Base-by-base conservation (phyloP, 2,888 invertebrate species). In the Brenthis ino region DNA sequence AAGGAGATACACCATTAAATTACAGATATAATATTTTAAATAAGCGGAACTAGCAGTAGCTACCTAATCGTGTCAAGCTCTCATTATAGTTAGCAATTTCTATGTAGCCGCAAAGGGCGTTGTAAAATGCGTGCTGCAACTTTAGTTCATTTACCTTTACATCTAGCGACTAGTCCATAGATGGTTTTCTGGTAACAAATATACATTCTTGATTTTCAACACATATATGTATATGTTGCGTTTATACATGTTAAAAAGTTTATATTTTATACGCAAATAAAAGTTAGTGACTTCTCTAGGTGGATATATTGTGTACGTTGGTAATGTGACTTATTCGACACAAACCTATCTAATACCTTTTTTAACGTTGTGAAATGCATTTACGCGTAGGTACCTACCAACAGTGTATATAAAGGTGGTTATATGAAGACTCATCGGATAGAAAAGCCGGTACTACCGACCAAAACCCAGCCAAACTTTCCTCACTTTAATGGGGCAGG, bases 1-100 rank as follows among this genome's bases (percentile, higher is more conserved):
- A 13, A 24, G 53, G 12, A 24, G 14, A 13, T 54, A n/a, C 28
- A 14, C 33, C 4, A 37, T 16, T 56, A 56, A 11, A 57, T 6
- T 28, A 3, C n/a, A 24, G 28, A 33, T 48, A 56, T 56, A 64
- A 13, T 37, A 67, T 63, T 65, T 67, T 67, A 67, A 67, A 65
- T 63, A 69, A 65, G 53, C 69, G 69, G 72, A 72, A 69, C 69
- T 68, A 58, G 60, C 33, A 50, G 57, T 53, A 28, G 3, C 28
- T 28, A 60, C 16, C 50, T 50, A 69, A 67, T 67, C 63, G 69
- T 69, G 72, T 65, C 69, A 33, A 72, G 60, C 47, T 54, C 69
- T 60, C 60, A 65, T 69, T 65, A 65, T 28, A 56, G 51, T 67
- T 13, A 63, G 67, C 57, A 67, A 67, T 67, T 63, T 67, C 67